These are phyloP conservation scores for Cyprinodon variegatus DNA, from an alignment of 2,113 vertebrate genomes.

Conservation along the genomic window DNA sequence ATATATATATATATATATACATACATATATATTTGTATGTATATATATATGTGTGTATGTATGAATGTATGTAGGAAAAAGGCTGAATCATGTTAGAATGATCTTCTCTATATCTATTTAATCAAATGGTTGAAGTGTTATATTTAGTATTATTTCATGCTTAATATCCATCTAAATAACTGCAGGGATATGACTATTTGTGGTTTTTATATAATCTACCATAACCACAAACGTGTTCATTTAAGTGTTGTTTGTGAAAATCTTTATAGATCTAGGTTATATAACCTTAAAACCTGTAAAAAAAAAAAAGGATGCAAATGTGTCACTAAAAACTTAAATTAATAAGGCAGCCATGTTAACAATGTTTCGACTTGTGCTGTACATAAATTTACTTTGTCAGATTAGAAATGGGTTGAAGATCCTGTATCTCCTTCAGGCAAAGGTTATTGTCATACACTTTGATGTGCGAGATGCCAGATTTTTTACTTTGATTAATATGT, in stretches of 20 bases:
- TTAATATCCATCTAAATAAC: no score
- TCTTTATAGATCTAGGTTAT: background rate
- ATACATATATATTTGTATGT: no score
- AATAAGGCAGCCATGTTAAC: background rate
- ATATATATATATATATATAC: no score
- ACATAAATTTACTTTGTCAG: background rate
- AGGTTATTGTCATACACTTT: background rate
- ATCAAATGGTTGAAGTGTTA: no score
- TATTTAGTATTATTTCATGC: no score
- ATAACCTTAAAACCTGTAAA: background rate
- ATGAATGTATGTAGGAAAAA: no score
- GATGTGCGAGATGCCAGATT: background rate
- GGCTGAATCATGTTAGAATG: no score
- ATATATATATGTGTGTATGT: no score
- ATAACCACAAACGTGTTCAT: no score
- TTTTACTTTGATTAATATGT: background rate
- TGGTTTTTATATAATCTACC: no score
- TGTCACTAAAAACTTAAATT: background rate
- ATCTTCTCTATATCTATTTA: no score
- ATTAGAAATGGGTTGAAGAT: background rate
- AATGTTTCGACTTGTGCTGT: background rate
- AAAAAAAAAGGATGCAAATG: background rate
- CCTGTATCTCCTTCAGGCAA: background rate
- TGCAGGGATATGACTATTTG: no score
- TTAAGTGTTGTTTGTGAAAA: background rate